phyloP scores from a whole-genome alignment of 2,888 invertebrate species.

The Chalcosyrphus nemorum region DNA sequence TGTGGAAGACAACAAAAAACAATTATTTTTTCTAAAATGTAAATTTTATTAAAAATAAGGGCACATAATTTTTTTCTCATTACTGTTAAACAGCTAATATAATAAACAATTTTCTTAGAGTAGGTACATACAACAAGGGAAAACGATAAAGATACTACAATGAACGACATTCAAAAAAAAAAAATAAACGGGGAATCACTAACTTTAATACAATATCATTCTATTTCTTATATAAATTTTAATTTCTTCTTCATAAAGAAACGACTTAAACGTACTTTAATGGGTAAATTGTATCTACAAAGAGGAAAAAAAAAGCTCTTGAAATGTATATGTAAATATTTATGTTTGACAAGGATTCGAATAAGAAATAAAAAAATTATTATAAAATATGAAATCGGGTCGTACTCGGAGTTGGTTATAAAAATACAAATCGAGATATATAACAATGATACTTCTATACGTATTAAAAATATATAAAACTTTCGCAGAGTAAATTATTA shows the following conservation, averaged over 20 bases:
- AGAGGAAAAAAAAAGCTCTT: constrained; percentile 13
- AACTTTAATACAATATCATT: constrained; percentile 21
- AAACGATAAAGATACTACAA: not conserved
- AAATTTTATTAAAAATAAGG: constrained; percentile 59
- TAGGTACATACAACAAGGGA: constrained; percentile 25
- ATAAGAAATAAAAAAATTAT: not conserved
- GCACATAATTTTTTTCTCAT: constrained; percentile 41
- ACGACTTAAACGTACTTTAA: constrained; percentile 43
- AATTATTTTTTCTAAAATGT: constrained; percentile 23
- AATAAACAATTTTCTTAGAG: constrained; percentile 42
- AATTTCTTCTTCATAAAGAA: constrained; percentile 38
- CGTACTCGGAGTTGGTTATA: constrained; percentile 41
- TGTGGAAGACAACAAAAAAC: too few species aligned
- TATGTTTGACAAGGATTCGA: constrained; percentile 24
- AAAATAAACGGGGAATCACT: not conserved
- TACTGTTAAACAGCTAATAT: constrained; percentile 46
- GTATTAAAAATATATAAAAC: constrained; percentile 51
- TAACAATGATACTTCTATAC: constrained; percentile 38
- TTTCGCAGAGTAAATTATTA: constrained; percentile 58
- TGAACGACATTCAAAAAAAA: not conserved
- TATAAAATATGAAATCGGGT: constrained; percentile 27
- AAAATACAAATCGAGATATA: constrained; percentile 40
- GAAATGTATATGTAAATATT: constrained; percentile 14
- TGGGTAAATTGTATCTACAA: constrained; percentile 47
- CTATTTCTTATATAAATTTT: constrained; percentile 16